Evolutionary conservation across 1,140 invertebrate species (phyloP), one percentile per base, ranked within the genome.

Genomic region (Brachionus sp.): DNA sequence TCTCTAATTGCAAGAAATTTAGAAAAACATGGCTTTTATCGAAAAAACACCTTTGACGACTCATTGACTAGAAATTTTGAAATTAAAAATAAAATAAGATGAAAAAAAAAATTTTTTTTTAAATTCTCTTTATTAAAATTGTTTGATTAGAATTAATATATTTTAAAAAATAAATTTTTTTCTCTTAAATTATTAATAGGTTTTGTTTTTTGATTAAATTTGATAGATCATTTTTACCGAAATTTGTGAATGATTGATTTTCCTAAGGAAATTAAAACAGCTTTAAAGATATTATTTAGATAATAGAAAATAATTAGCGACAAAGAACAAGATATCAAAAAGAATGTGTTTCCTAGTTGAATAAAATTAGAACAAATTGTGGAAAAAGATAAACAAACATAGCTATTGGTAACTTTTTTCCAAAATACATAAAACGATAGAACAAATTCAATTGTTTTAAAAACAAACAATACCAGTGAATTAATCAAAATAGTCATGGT

Each of bases 31-130:
- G 78, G 78, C 3, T 37, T 57, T 13, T 57, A 57, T n/a, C n/a
- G 46, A n/a, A 62, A 78, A 19, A 1, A 5, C 13, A 57, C 16
- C 5, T 35, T 78, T 16, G 53, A 78, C 35, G 50, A 62, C 13
- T 35, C 25, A 5, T 19, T 57, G 12, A n/a, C 53, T 23, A 78
- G 19, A 78, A 78, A 62, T 46, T 75, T 75, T 46, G 70, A 75
- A 46, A 25, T 23, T 12, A 75, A 75, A 46, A 75, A 75, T 75
- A 75, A 75, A 46, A 75, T 75, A 13, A 75, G 70, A 75, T 75
- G 25, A 75, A 46, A 46, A 23, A 46, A 44, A 2, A 19, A n/a
- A 39, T 35, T 16, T 70, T 70, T 70, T 70, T 70, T 39, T 7
- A 42, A 23, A 19, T 42, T 73, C 5, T 73, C 19, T 44, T 19